These are phyloP conservation scores for Carabus problematicus DNA, from an alignment of 2,888 invertebrate species.

Conservation along the genomic window DNA sequence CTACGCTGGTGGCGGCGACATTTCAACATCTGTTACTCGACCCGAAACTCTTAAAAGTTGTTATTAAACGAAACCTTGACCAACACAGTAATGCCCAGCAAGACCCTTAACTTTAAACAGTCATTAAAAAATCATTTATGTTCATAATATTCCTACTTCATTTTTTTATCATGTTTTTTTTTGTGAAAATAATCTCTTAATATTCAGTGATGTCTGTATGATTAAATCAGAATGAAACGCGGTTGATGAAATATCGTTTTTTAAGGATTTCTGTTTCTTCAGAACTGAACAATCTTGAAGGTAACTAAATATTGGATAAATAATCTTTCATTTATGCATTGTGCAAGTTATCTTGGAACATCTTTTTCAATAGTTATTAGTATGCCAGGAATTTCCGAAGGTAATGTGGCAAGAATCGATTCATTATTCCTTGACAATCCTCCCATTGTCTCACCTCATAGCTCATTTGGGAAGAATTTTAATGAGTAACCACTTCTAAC, in stretches of 20 bases:
- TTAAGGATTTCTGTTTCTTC: background rate
- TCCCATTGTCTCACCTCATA: no score
- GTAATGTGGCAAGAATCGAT: background rate
- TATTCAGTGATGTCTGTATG: background rate
- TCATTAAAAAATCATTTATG: background rate
- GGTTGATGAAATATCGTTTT: no score
- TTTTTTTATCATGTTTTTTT: background rate
- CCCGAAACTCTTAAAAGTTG: background rate
- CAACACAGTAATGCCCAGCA: no score
- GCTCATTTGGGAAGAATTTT: no score
- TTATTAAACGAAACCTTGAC: background rate
- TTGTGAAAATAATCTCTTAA: background rate
- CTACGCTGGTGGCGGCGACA: background rate
- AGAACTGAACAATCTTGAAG: background rate
- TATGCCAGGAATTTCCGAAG: background rate
- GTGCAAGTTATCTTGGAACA: background rate
- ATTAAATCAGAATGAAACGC: background rate
- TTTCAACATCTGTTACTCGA: constrained; percentile 4
- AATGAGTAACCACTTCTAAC: no score
- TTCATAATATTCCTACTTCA: background rate
- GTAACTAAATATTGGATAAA: background rate
- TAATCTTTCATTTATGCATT: background rate
- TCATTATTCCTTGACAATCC: no score
- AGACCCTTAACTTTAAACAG: background rate
- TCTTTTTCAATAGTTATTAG: background rate